Evolutionary conservation across 2,797 vertebrate genomes (phyloP).

Genomic region (Bradypus variegatus): DNA sequence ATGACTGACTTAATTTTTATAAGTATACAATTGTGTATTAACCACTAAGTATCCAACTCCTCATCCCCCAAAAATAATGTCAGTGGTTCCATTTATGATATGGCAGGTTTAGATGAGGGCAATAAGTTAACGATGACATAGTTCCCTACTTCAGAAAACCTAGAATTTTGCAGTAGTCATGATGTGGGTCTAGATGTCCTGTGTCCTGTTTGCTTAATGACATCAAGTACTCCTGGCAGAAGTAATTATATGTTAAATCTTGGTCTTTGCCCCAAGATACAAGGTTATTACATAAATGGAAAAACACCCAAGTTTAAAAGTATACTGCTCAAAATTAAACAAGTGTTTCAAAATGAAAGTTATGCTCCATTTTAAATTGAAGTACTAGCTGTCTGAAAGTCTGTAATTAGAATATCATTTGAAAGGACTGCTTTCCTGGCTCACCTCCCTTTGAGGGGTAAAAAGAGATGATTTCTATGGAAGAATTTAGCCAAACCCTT

Average conservation of each 20-base stretch:
- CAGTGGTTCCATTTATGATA: not conserved
- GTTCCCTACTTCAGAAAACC: not conserved
- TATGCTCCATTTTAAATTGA: conserved; percentile 36
- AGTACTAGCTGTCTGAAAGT: conserved; percentile 50
- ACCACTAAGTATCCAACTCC: not conserved
- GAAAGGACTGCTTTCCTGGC: not conserved
- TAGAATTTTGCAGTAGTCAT: not conserved
- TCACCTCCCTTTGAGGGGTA: fast-evolving
- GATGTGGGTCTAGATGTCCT: not conserved
- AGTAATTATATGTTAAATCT: not conserved
- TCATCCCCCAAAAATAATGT: not conserved
- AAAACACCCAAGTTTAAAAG: conserved; percentile 26
- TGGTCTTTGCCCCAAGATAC: not conserved
- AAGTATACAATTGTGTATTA: not conserved
- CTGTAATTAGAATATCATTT: conserved; percentile 56
- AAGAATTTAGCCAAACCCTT: not conserved
- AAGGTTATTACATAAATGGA: not conserved
- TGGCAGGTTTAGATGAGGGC: not conserved
- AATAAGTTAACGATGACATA: not conserved
- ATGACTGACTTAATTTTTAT: not conserved
- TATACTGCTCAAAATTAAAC: conserved; percentile 23
- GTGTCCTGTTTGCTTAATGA: not conserved
- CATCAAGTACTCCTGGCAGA: not conserved
- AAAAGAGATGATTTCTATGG: not conserved
- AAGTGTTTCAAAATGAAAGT: conserved; percentile 12